phyloP scores from a whole-genome alignment of 2,888 invertebrate genomes.

The Apodemia hepburni region DNA sequence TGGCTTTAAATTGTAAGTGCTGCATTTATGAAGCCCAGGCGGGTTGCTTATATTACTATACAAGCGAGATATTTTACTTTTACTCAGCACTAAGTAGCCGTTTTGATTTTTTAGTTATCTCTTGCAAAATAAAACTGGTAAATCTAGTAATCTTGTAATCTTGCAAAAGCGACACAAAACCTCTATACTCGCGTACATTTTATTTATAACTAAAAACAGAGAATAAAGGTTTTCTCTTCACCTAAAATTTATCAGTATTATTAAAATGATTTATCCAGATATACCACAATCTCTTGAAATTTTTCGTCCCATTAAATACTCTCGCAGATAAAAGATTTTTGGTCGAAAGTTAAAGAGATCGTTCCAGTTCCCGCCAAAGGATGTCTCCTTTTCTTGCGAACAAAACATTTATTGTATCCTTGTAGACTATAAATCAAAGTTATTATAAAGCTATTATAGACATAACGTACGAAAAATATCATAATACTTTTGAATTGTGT shows the following conservation, averaged over 20 bases:
- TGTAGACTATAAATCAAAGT: constrained; percentile 1
- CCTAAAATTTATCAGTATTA: constrained; percentile 1
- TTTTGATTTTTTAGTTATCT: background rate
- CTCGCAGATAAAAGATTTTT: constrained; percentile 10
- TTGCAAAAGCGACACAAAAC: background rate
- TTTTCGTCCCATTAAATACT: constrained; percentile 10
- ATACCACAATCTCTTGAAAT: background rate
- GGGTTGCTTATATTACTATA: too few relatives aligned
- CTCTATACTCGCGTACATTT: background rate
- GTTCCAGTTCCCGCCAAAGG: background rate
- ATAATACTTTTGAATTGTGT: background rate
- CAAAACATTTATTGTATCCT: background rate
- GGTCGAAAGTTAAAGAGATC: constrained; percentile 2
- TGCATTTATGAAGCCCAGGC: too few relatives aligned
- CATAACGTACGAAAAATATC: background rate
- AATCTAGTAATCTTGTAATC: background rate
- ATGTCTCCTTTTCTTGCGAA: constrained; percentile 1
- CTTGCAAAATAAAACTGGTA: background rate
- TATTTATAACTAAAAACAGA: background rate
- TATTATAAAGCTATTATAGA: background rate
- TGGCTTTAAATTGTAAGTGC: too few relatives aligned
- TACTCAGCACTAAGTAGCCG: background rate
- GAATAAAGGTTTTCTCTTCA: background rate
- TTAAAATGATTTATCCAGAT: constrained; percentile 8
- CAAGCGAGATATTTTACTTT: background rate